A percentile compares a stretch with the other conserved stretches of the same genome.
Conservation (phyloP, 2,888 invertebrate species). For the Nipponacmea schrenckii region DNA sequence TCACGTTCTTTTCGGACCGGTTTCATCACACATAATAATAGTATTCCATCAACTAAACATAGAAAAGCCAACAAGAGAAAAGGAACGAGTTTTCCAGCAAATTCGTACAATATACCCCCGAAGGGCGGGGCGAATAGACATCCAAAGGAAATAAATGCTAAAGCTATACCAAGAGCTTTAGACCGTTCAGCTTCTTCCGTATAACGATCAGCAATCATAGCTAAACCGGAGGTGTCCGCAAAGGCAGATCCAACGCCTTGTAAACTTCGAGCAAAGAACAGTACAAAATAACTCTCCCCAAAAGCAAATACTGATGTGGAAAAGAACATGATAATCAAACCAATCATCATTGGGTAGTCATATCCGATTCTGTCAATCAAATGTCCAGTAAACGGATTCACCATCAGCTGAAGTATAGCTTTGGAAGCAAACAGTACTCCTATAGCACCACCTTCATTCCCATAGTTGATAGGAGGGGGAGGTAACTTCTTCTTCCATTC, state of each 20-base stretch:
- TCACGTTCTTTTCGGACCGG: conserved; percentile 60
- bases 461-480: conserved; percentile 67
- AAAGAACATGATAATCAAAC: conserved; percentile 97
- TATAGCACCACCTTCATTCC: conserved; percentile 94
- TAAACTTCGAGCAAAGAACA: conserved; percentile 96
- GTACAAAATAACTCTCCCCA: conserved; percentile 91
- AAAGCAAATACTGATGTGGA: conserved; percentile 98
- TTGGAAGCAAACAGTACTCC: conserved; percentile 98
- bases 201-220: conserved; percentile 99
- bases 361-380: conserved; percentile 98
- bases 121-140: conserved; percentile 99
- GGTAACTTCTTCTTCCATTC: conserved; percentile 23
- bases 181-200: conserved; percentile 95
- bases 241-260: conserved; percentile 99
- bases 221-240: conserved; percentile 96
- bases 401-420: conserved; percentile 97
- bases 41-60: conserved; percentile 90
- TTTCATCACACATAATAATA: conserved; percentile 78
- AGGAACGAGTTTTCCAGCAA: conserved; percentile 97
- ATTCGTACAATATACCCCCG: conserved; percentile 93
- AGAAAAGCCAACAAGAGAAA: conserved; percentile 94
- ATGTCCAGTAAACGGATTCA: conserved; percentile 98
- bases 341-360: conserved; percentile 99
- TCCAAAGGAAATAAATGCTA: conserved; percentile 99
- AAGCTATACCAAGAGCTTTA: conserved; percentile 91